Percentiles rank a stretch among this genome's conserved stretches.
Conservation (phyloP, 2,113 vertebrate genomes). For the Tetraodon nigroviridis region DNA sequence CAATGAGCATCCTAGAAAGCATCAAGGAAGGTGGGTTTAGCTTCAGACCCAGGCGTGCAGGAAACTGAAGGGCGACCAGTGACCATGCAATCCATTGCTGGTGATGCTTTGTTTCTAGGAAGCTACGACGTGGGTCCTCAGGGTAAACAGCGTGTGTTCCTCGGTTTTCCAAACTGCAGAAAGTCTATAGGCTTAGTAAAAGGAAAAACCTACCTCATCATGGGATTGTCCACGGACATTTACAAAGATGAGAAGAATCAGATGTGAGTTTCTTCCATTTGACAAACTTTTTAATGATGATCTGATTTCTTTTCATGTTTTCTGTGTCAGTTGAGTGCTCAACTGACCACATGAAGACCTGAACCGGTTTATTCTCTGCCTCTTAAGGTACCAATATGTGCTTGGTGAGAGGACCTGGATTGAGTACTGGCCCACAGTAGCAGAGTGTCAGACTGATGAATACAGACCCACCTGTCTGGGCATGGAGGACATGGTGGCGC, state of each 20-base stretch:
- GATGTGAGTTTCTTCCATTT: slow-evolving; percentile 31
- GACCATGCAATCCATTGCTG: too few species aligned
- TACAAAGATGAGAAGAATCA: neutral
- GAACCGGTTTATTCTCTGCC: neutral
- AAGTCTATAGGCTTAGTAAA: slow-evolving; percentile 24
- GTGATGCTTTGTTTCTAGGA: slow-evolving; percentile 41
- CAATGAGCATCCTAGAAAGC: slow-evolving; percentile 28
- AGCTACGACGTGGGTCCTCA: slow-evolving; percentile 24
- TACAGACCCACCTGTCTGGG: slow-evolving; percentile 17
- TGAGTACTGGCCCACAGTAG: slow-evolving; percentile 69
- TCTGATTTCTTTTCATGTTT: neutral
- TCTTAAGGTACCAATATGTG: slow-evolving; percentile 61
- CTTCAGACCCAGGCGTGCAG: too few species aligned
- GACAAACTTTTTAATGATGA: neutral
- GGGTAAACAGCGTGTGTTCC: slow-evolving; percentile 43
- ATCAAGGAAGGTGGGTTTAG: slow-evolving; percentile 63
- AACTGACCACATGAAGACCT: neutral
- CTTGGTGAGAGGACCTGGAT: slow-evolving; percentile 68
- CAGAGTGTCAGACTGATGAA: slow-evolving; percentile 34
- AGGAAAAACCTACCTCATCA: slow-evolving; percentile 64
- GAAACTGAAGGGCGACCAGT: too few species aligned
- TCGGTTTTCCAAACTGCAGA: slow-evolving; percentile 62
- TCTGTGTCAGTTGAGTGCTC: neutral
- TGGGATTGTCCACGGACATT: slow-evolving; percentile 60
- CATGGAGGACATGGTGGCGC: slow-evolving; percentile 18